Evolutionary conservation across 1,140 invertebrate species (phyloP).

Genomic region (Calephelis virginiensis): DNA sequence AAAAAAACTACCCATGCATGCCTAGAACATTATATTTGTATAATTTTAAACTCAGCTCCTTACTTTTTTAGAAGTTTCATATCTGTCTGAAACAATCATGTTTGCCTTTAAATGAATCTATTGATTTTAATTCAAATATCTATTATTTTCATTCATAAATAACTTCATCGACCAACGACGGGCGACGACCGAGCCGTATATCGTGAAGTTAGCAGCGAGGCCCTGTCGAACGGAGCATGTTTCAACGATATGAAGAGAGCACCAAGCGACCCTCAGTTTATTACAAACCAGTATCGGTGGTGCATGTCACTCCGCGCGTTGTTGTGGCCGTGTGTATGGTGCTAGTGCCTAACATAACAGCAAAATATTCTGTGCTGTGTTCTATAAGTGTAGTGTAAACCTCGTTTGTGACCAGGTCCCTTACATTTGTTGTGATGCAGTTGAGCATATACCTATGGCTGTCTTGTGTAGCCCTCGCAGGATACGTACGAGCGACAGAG

Average conservation of each 20-base stretch:
- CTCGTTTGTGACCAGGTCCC: slow-evolving; percentile 49
- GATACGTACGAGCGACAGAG: slow-evolving; percentile 78
- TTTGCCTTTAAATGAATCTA: too few species aligned
- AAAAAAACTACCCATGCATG: too few species aligned
- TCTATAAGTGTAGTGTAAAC: slow-evolving; percentile 63
- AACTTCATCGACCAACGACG: slow-evolving; percentile 63
- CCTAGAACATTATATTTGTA: too few species aligned
- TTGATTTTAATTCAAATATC: too few species aligned
- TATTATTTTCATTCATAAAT: slow-evolving; percentile 29
- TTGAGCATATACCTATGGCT: slow-evolving; percentile 78
- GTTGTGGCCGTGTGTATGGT: slow-evolving; percentile 65
- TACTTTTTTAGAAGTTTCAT: too few species aligned
- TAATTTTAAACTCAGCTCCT: too few species aligned
- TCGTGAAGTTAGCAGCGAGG: slow-evolving; percentile 55
- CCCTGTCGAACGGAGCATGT: slow-evolving; percentile 42
- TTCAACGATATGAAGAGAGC: slow-evolving; percentile 59
- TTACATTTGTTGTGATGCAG: slow-evolving; percentile 75
- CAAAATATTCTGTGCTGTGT: slow-evolving; percentile 69
- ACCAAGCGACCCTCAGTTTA: slow-evolving; percentile 71
- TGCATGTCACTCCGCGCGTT: slow-evolving; percentile 61
- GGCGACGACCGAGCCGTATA: slow-evolving; percentile 55
- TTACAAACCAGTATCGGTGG: slow-evolving; percentile 54
- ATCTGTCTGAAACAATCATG: too few species aligned
- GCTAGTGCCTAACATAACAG: slow-evolving; percentile 72
- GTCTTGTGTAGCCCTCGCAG: slow-evolving; percentile 77